Percentiles rank a stretch among this genome's conserved stretches.
phyloP scores from a whole-genome alignment of 1,140 invertebrate species.

The Meloidogyne chitwoodi region DNA sequence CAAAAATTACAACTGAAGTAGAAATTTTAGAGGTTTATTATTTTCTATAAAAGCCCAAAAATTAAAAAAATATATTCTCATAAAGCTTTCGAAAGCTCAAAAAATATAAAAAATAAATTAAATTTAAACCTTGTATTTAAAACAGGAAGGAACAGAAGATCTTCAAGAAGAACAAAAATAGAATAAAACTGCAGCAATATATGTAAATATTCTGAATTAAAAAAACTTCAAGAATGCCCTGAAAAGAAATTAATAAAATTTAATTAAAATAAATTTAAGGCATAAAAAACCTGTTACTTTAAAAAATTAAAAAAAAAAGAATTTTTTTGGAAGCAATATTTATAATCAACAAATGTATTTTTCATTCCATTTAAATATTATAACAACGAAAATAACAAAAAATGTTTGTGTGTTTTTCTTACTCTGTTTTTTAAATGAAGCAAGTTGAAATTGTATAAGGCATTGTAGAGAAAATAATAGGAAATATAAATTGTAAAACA shows the following conservation, averaged over 20 bases:
- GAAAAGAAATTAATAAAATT: not conserved
- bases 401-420: not conserved
- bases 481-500: too few species aligned
- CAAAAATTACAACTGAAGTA: not conserved
- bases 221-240: not conserved
- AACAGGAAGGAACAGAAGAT: not conserved
- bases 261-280: too few species aligned
- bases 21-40: not conserved
- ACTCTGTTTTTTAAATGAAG: not conserved
- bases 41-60: too few species aligned
- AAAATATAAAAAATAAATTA: not conserved
- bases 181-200: not conserved
- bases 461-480: not conserved
- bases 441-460: not conserved
- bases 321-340: not conserved
- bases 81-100: too few species aligned
- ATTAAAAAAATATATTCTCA: too few species aligned
- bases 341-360: not conserved
- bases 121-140: not conserved
- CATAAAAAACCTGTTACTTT: not conserved
- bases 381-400: not conserved
- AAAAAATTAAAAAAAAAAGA: not conserved
- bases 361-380: not conserved
- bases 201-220: not conserved
- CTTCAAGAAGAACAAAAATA: not conserved